Base-by-base conservation (phyloP, 1,140 invertebrate species). In the Papilio polytes region DNA sequence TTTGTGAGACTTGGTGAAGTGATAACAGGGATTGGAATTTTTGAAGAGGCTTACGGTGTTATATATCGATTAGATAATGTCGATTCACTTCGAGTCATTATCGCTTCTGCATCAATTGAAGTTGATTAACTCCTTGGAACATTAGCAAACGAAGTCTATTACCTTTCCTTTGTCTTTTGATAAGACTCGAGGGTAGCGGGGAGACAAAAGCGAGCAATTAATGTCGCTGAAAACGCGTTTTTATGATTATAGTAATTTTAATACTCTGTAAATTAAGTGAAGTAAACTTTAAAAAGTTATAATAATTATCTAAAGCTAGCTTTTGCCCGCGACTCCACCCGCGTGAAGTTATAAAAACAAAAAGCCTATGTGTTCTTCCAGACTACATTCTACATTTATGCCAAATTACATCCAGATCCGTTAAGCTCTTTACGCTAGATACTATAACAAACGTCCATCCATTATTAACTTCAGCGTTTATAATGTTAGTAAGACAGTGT, bases 91-190 rank as follows among this genome's bases (percentile, higher is more conserved):
- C 85, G 81, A 80, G 41, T 72, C 80, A 81, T 83, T 84, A 88
- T 87, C 87, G 88, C 87, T 88, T 87, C 85, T 83, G 84, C 83
- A 84, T 85, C 85, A 85, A 83, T 87, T 84, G 83, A 85, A 88
- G 84, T 86, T 88, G 87, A 89, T 89, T 88, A 87, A 87, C 82
- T 83, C 22, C 48, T 76, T 44, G 15, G 77, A 66, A 66, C 77
- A 66, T 78, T 78, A 66, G 77, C 56, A 79, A 73, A 73, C 77
- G 77, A 81, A 83, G 78, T 81, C 77, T 80, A 83, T 83, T 83
- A 83, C 76, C 70, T 83, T 53, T 36, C 46, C 82, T 78, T 80
- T 79, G 76, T 80, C 66, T 70, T 80, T 59, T 73, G 26, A 44
- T 22, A 63, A 78, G 77, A 20, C 12, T 15, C n/a, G 56, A 36